Conservation (phyloP, 30 jellyfish, hydroid and myxozoan species). For the Aurelia aurita complex sp. Pacific region DNA sequence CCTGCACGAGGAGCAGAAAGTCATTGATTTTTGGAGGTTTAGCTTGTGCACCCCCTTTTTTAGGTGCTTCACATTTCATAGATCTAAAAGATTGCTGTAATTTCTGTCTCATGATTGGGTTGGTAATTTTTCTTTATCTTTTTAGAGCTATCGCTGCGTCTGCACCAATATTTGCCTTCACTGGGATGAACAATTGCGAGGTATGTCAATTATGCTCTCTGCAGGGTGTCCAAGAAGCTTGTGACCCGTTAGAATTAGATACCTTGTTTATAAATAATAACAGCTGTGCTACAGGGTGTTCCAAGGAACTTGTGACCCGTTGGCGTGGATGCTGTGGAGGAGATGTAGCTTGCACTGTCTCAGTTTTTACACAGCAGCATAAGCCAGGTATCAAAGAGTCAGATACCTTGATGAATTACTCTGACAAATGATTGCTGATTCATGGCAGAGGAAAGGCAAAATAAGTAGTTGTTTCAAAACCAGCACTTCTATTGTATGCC, state of each 20-base stretch:
- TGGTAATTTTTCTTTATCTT: background rate
- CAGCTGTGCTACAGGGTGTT: too few species aligned
- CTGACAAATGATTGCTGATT: background rate
- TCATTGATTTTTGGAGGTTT: too few species aligned
- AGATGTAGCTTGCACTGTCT: background rate
- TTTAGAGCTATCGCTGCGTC: conserved; percentile 93
- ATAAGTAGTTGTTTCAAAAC: background rate
- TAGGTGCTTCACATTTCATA: background rate
- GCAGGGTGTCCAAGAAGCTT: too few species aligned
- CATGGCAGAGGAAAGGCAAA: background rate
- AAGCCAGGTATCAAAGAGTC: background rate
- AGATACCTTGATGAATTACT: background rate
- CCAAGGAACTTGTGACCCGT: too few species aligned
- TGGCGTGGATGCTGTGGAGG: too few species aligned
- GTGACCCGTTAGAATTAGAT: too few species aligned
- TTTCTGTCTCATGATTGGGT: background rate
- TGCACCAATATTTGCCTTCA: conserved; percentile 93
- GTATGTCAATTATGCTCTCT: conserved; percentile 17
- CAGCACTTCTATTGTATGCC: background rate
- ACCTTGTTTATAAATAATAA: too few species aligned
- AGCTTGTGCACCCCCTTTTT: too few species aligned
- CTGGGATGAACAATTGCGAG: conserved; percentile 92
- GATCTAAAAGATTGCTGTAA: background rate
- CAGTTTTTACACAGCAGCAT: background rate
- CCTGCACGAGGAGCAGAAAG: too few species aligned